These are phyloP conservation scores for Lucilia sericata DNA, from an alignment of 1,140 invertebrate species.

Conservation along the genomic window DNA sequence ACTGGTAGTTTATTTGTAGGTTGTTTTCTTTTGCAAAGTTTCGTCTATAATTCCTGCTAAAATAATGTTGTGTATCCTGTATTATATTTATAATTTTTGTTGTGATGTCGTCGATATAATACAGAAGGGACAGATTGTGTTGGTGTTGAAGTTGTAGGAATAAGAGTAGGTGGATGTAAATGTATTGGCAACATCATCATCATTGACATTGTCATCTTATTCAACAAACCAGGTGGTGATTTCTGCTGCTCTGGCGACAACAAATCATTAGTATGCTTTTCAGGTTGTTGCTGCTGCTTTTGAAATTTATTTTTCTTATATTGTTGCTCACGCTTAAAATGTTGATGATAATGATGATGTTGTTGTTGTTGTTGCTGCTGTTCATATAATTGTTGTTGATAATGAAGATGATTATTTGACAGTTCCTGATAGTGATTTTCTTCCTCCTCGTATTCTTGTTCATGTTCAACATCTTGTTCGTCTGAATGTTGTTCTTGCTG, in stretches of 20 bases:
- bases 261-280: slow-evolving; percentile 4
- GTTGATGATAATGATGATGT: background rate
- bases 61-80: slow-evolving; percentile 11
- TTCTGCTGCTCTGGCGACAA: background rate
- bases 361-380: background rate
- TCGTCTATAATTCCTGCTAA: slow-evolving; percentile 8
- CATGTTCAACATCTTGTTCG: background rate
- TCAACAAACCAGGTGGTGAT: background rate
- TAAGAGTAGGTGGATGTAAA: background rate
- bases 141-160: background rate
- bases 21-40: no score
- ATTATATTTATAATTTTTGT: background rate
- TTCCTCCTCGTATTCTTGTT: background rate
- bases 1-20: no score
- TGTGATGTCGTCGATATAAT: slow-evolving; percentile 8
- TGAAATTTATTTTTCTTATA: no score
- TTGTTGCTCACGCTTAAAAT: background rate
- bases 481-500: background rate
- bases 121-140: background rate
- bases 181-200: slow-evolving; percentile 23
- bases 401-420: background rate
- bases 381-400: background rate
- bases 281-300: background rate
- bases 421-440: background rate
- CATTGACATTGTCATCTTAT: background rate